Conservation (phyloP, 1,140 invertebrate species). For the Centruroides sculpturatus region DNA sequence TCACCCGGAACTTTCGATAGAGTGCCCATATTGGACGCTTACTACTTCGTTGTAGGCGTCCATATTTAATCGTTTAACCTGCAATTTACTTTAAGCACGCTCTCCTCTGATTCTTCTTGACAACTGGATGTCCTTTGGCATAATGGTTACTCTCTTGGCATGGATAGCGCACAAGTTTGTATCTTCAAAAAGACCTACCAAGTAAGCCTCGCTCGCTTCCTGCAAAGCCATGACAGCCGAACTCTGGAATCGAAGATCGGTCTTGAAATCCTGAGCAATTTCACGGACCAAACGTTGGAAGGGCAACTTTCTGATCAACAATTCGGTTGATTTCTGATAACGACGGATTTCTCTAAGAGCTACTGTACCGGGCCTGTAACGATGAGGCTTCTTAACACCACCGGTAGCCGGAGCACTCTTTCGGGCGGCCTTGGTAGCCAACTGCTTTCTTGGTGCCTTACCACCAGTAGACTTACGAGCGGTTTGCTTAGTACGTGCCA, state of each 20-base stretch:
- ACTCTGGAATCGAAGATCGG: conserved; percentile 15
- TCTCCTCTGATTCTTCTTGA: too few species aligned
- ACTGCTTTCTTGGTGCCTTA: too few species aligned
- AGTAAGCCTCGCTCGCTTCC: conserved; percentile 34
- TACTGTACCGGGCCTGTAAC: conserved; percentile 31
- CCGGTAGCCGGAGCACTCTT: conserved; percentile 61
- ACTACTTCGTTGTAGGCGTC: too few species aligned
- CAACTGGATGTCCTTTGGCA: too few species aligned
- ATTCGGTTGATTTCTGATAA: conserved; percentile 50
- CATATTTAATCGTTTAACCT: too few species aligned
- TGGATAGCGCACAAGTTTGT: too few species aligned
- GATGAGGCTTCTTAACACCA: conserved; percentile 58
- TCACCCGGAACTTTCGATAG: too few species aligned
- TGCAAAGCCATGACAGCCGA: conserved; percentile 9
- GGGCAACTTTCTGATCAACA: conserved; percentile 40
- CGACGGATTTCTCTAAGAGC: conserved; percentile 38
- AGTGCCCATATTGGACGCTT: too few species aligned
- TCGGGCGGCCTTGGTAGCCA: conserved; percentile 6
- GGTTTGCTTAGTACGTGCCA: too few species aligned
- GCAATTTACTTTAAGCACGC: too few species aligned
- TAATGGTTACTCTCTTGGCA: too few species aligned
- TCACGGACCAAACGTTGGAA: conserved; percentile 27
- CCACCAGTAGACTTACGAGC: too few species aligned
- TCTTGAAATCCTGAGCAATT: conserved; percentile 16
- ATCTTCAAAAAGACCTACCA: conserved; percentile 32